A percentile compares a stretch with the other conserved stretches of the same genome.
Conservation (phyloP, 2,113 vertebrate genomes). For the Argyrosomus japonicus region DNA sequence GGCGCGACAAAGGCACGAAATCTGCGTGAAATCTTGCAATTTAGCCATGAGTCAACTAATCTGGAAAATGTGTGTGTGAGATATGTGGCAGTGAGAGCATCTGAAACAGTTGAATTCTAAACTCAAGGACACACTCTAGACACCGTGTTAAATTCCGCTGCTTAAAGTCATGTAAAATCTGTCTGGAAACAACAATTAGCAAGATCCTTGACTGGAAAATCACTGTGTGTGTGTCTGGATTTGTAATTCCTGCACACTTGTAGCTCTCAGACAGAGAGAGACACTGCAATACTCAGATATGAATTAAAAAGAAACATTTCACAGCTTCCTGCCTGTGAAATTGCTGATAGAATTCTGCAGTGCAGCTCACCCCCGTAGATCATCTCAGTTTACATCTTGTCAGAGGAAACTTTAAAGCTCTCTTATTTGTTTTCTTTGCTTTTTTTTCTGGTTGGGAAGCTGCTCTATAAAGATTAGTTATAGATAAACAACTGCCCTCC, state of each 20-base stretch:
- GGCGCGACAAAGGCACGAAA: constrained; percentile 13
- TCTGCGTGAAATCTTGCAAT: constrained; percentile 14
- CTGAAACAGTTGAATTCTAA: neutral
- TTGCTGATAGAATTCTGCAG: constrained; percentile 1
- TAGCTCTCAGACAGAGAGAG: constrained; percentile 14
- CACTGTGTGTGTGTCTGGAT: constrained; percentile 1
- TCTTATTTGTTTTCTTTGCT: neutral
- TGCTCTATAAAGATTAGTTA: neutral
- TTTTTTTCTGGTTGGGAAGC: neutral
- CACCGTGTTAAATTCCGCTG: neutral
- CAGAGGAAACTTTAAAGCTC: neutral
- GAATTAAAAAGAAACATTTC: constrained; percentile 40
- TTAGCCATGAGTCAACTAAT: constrained; percentile 24
- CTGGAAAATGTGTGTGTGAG: neutral
- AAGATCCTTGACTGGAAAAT: constrained; percentile 28
- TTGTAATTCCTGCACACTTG: constrained; percentile 16
- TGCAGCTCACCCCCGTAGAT: constrained; percentile 2
- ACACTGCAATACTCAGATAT: constrained; percentile 10
- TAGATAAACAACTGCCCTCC: neutral
- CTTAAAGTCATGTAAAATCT: constrained; percentile 1
- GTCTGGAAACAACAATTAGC: constrained; percentile 27
- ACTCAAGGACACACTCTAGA: neutral
- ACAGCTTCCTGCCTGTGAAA: constrained; percentile 25
- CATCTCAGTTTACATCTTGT: constrained; percentile 19
- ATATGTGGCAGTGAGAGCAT: neutral